Base-by-base conservation (phyloP, 2,888 invertebrate genomes). In the Cerastis rubricosa region DNA sequence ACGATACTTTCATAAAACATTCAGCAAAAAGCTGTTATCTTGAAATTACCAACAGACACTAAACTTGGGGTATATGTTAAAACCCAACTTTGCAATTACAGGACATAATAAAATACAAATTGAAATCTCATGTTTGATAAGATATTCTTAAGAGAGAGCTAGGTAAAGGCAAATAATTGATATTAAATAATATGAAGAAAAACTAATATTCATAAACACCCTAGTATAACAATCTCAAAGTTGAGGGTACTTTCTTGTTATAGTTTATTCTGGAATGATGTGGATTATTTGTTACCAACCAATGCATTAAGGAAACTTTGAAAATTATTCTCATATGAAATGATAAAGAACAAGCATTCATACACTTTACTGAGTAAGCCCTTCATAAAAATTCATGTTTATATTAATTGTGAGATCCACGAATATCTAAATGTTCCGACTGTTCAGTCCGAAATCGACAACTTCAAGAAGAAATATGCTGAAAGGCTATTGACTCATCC, bases 221-320 rank as follows among this genome's bases (percentile, higher is more conserved):
- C 14, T 25, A 25, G 12, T 35, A 61, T 22, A 35, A 61, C 14
- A 71, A 49, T 7, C 9, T 49, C 40, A 40, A 71, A 71, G n/a
- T 47, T 29, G 45, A 19, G 6, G 14, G 7, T 49, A 40, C 6
- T 19, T 47, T 11, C 35, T 69, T 72, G 25, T 40, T 25, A 7
- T 67, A 25, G 14, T 47, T 71, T 40, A 71, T 40, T 47, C 43
- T 47, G 17, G 29, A 71, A 45, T 49, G 4, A 49, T 59, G 40
- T 76, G 22, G 47, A 2, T 40, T 59, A 47, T 25, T 47, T 78
- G 29, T n/a, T 51, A 78, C 25, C 49, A 67, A 66, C 22, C 19
- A 66, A 78, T 17, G 0, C 3, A 78, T 22, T 78, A 17, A 66
- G 75, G 78, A 75, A 78, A 73, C n/a, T n/a, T n/a, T 35, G 40